Evolutionary conservation across 2,113 vertebrate species (phyloP).

Genomic region (Heliornis fulica): DNA sequence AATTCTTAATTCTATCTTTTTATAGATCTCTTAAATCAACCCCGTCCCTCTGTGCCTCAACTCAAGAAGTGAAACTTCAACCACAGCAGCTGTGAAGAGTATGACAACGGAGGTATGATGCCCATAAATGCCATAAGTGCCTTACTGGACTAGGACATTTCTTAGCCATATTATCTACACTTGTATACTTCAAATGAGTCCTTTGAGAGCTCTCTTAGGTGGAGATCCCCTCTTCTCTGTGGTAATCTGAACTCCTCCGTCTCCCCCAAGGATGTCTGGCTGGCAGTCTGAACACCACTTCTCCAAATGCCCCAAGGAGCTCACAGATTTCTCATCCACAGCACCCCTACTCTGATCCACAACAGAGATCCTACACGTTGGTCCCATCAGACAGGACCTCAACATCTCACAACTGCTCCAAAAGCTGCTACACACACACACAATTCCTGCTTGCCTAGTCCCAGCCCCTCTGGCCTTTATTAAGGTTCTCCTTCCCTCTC

Average conservation of each 20-base stretch:
- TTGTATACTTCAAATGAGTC: neutral
- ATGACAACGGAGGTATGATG: neutral
- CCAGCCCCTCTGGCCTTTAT: neutral
- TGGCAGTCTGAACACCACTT: neutral
- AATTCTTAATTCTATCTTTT: slow-evolving; percentile 3
- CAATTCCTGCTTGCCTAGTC: neutral
- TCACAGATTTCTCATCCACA: neutral
- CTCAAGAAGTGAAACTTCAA: neutral
- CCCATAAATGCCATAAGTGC: neutral
- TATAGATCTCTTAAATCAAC: neutral
- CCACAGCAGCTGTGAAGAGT: neutral
- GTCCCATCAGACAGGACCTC: neutral
- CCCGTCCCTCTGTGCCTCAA: neutral
- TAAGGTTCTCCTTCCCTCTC: neutral
- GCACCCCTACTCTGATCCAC: neutral
- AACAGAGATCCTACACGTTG: neutral
- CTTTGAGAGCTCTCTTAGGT: neutral
- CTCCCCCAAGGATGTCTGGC: neutral
- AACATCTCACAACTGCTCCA: neutral
- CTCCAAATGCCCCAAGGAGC: neutral
- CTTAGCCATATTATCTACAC: neutral
- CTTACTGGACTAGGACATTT: neutral
- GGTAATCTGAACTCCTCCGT: neutral
- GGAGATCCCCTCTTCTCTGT: neutral
- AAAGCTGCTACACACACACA: neutral